These are phyloP conservation scores for Megastigmus dorsalis DNA, from an alignment of 2,888 invertebrate genomes.

Conservation along the genomic window DNA sequence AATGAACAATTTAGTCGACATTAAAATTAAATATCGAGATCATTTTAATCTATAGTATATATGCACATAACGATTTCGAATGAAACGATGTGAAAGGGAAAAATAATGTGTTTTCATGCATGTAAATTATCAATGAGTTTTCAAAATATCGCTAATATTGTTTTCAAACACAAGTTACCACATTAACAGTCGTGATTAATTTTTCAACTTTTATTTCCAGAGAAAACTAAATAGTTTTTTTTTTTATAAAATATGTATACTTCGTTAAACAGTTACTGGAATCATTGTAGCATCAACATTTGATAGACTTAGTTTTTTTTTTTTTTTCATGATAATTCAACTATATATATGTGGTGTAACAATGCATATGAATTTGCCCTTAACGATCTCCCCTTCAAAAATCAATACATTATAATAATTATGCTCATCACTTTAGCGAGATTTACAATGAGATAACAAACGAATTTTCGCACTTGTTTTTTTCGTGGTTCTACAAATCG, in stretches of 20 bases:
- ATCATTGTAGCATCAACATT: conserved; percentile 7
- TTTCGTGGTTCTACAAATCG: too few species aligned
- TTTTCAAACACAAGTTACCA: conserved; percentile 3
- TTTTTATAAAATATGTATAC: conserved; percentile 22
- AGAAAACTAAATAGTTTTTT: conserved; percentile 10
- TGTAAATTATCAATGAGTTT: not conserved
- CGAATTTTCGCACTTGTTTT: conserved; percentile 6
- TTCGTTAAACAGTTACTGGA: not conserved
- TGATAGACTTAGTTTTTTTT: conserved; percentile 9
- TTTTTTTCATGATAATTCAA: too few species aligned
- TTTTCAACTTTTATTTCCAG: not conserved
- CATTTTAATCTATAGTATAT: too few species aligned
- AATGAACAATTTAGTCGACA: not conserved
- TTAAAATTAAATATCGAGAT: not conserved
- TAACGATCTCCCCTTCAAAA: too few species aligned
- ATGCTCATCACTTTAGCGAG: too few species aligned
- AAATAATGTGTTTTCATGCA: conserved; percentile 9
- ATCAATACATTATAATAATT: too few species aligned
- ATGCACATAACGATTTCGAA: too few species aligned
- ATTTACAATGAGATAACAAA: conserved; percentile 29
- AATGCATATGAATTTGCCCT: too few species aligned
- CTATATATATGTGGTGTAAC: too few species aligned
- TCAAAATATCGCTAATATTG: not conserved
- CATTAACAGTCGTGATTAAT: conserved; percentile 2
- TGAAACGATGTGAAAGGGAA: conserved; percentile 3